Base-by-base conservation (phyloP, 2,888 invertebrate species). In the Invenusta paracnida region DNA sequence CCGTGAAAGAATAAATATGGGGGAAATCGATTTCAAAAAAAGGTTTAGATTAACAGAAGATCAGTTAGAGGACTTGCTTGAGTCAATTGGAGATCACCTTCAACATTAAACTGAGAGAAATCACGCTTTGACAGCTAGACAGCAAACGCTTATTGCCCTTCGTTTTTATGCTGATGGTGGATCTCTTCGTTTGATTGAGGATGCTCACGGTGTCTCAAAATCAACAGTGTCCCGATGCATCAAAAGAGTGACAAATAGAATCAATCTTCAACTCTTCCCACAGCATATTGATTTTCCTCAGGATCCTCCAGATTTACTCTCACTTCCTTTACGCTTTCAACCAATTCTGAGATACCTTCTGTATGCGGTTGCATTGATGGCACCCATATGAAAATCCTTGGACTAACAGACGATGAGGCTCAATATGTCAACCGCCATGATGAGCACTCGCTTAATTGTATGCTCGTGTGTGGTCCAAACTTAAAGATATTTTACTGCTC, bases 391-490 rank as follows among this genome's bases (percentile, higher is more conserved):
- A 17, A 2, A 5, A 86, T 86, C 1, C 85, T 84, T 67, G 79
- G 30, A 29, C 86, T 85, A 17, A 85, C 73, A 0, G 30, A 29
- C 27, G n/a, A 86, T 30, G 29, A 86, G 27, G 30, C 83, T 25
- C 86, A 86, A 30, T 86, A 13, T 30, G 73, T 86, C n/a, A 85
- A 86, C 67, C 73, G 86, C 11, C 86, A 86, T 79, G 28, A 48
- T 48, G 48, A 48, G 25, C 2, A 29, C 28, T 73, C 29, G 11
- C 0, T 86, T 1, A 86, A 86, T 67, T 11, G 13, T 0, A 86
- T 86, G 67, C n/a, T 86, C 1, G 86, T 86, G 29, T 86, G 84
- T 27, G 86, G 86, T 5, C 86, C 86, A 17, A 79, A 73, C 28
- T 27, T 31, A n/a, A 48, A 17, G 48, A 48, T 48, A 48, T 48